A percentile compares a stretch with the other conserved stretches of the same genome.
phyloP scores from a whole-genome alignment of 2,113 vertebrate species.

The Hypocryptadius cinnamomeus region DNA sequence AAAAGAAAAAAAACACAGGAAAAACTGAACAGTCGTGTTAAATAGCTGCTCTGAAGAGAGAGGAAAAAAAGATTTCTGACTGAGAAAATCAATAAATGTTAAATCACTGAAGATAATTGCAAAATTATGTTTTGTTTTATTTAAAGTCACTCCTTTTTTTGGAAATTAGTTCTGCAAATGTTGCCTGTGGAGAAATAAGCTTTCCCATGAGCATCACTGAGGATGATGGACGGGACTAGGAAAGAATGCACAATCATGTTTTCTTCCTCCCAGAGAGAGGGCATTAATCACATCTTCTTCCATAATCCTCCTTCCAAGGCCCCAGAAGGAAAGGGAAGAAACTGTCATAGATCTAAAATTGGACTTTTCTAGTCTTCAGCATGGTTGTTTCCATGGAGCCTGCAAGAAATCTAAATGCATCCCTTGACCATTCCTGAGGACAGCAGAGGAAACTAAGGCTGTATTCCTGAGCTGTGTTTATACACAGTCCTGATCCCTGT shows the following conservation, averaged over 20 bases:
- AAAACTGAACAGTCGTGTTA: not conserved
- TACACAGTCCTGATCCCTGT: not conserved
- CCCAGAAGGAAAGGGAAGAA: slow-evolving; percentile 17
- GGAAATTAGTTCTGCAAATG: slow-evolving; percentile 44
- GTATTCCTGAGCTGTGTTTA: not conserved
- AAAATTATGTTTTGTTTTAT: not conserved
- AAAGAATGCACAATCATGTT: slow-evolving; percentile 16
- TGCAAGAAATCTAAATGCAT: not conserved
- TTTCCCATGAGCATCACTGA: slow-evolving; percentile 10
- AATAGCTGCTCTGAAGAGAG: not conserved
- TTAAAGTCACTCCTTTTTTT: not conserved
- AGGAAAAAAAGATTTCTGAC: not conserved
- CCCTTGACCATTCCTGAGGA: not conserved
- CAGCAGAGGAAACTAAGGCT: not conserved
- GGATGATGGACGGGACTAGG: not conserved
- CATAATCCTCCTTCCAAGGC: slow-evolving; percentile 27
- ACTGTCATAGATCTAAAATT: slow-evolving; percentile 16
- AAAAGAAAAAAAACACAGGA: not conserved
- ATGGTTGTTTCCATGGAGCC: not conserved
- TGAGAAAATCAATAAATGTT: not conserved
- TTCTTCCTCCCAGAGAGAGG: slow-evolving; percentile 32
- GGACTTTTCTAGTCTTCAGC: not conserved
- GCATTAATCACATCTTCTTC: slow-evolving; percentile 38
- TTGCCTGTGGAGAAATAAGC: not conserved
- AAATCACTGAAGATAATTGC: not conserved